Evolutionary conservation across 2,888 invertebrate genomes (phyloP).

Genomic region (Oscheius sp.): DNA sequence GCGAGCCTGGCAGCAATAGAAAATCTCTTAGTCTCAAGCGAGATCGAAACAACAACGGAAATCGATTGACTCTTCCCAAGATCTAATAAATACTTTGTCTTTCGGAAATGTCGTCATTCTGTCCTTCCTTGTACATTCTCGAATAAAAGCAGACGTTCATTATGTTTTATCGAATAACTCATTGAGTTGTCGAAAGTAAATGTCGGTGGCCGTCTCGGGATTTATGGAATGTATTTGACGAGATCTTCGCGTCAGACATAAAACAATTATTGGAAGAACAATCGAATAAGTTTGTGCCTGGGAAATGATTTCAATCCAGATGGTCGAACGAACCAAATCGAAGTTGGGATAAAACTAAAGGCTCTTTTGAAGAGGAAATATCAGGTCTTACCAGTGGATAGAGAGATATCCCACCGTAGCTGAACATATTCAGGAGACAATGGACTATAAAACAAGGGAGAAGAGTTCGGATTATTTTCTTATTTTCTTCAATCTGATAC

Average conservation of each 20-base stretch:
- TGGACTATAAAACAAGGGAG: conserved; percentile 20
- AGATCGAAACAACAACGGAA: conserved; percentile 24
- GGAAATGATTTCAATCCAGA: conserved; percentile 11
- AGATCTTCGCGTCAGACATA: not conserved
- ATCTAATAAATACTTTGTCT: conserved; percentile 4
- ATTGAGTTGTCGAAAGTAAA: not conserved
- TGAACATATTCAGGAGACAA: conserved; percentile 14
- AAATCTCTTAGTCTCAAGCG: not conserved
- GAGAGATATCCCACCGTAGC: conserved; percentile 1
- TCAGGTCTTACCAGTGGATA: conserved; percentile 1
- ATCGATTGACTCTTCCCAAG: conserved; percentile 14
- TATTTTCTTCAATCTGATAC: conserved; percentile 12
- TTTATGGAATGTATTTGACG: too few species aligned
- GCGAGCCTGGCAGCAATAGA: conserved; percentile 12
- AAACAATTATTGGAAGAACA: not conserved
- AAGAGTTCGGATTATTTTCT: conserved; percentile 4
- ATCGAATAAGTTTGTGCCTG: conserved; percentile 1
- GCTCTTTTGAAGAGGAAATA: too few species aligned
- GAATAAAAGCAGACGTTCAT: too few species aligned
- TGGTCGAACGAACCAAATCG: not conserved
- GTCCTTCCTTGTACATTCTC: not conserved
- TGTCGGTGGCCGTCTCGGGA: not conserved
- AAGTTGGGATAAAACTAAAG: not conserved
- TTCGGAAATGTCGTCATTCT: not conserved
- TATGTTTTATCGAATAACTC: not conserved